Base-by-base conservation (phyloP, 2,888 invertebrate species). In the Perdita meconis region DNA sequence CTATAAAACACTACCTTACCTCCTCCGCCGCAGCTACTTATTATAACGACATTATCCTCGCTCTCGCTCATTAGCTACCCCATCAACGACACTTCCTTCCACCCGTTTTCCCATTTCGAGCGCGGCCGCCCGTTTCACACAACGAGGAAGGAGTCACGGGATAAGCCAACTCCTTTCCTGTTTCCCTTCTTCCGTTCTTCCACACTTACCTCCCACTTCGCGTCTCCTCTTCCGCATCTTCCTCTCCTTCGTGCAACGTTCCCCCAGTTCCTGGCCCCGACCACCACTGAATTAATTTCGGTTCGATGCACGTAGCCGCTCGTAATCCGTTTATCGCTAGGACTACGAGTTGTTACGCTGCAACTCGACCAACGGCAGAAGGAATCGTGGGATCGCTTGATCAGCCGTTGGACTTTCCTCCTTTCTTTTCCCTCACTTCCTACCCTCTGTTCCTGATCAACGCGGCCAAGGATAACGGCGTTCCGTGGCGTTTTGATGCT, bases 41-140 rank as follows among this genome's bases (percentile, higher is more conserved):
- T 90, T 89, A 89, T 88, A 89, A 89, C 83, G 84, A 84, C 83
- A 85, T 88, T 87, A 89, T 81, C 82, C 80, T 69, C 80, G 60
- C 78, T 80, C 73, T 68, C 68, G 69, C 81, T 86, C 87, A 88
- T 89, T 88, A 89, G 82, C 85, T 76, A 78, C 74, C 75, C 78
- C 83, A 86, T 88, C 87, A 81, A 65, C 70, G 73, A 80, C 82
- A 75, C 77, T 81, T 80, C 73, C 80, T 75, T 71, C 80, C 75
- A 61, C 56, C 50, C 72, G 42, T 74, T 78, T 53, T 30, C 50
- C 61, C 61, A 63, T 63, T 63, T 47, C 22, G 47, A 47, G 19
- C 19, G 47, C 22, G 40, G 30, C 75, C 63, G 47, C 51, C 42
- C 50, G 50, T 77, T 71, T 34, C 71, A 72, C 76, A 76, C 64